Conservation (phyloP, 2,113 vertebrate species). For the Diadophis punctatus region DNA sequence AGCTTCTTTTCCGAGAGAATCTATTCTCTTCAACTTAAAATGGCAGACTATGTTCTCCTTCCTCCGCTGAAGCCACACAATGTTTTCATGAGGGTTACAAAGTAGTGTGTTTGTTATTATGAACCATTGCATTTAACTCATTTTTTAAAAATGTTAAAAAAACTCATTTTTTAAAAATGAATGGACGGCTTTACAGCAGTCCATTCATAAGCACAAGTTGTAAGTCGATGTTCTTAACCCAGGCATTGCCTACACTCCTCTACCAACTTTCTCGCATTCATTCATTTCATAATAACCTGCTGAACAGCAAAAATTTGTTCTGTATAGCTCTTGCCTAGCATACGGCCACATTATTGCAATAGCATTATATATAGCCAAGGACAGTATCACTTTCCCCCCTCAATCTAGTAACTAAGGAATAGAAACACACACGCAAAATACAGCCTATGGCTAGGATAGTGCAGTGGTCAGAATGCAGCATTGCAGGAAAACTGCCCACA, state of each 20-base stretch:
- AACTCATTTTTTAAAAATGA: too few relatives aligned
- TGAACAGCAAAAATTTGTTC: not conserved
- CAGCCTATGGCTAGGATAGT: not conserved
- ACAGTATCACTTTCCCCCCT: not conserved
- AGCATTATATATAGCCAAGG: not conserved
- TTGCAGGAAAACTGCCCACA: not conserved
- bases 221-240: not conserved
- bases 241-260: not conserved
- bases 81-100: not conserved
- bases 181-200: not conserved
- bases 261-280: not conserved
- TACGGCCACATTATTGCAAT: not conserved
- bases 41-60: not conserved
- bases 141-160: too few relatives aligned
- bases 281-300: not conserved
- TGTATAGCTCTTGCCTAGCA: not conserved
- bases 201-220: not conserved
- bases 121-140: not conserved
- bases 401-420: not conserved
- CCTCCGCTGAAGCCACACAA: not conserved
- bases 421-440: not conserved
- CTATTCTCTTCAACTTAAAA: not conserved
- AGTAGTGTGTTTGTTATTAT: not conserved
- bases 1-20: not conserved
- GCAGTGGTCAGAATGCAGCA: not conserved